Base-by-base conservation (phyloP, 2,888 invertebrate genomes). In the Monopis laevigella region DNA sequence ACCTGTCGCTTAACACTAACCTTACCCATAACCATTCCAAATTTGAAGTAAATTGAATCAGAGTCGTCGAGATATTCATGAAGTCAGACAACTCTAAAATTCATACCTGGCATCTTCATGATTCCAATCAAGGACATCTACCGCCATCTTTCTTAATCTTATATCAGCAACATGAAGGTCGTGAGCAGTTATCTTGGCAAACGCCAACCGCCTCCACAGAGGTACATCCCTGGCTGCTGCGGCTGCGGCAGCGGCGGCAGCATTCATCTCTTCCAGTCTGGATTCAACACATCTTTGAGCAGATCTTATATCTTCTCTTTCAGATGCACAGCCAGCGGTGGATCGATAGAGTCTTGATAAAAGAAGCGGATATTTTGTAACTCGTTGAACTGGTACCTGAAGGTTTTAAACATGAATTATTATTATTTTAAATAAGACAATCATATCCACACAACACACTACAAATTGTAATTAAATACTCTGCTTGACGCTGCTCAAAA, bases 331-430 rank as follows among this genome's bases (percentile, higher is more conserved):
- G 24, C 84, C 71, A 2, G 96, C 93, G 10, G 96, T 96, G 30
- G 94, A 93, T 77, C 96, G 96, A 61, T 91, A 87, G 51, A 98
- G 82, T 44, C 97, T 88, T 34, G 93, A 93, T 58, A 98, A 81
- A 50, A 98, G 84, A 54, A 98, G 83, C 32, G 97, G 97, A 82
- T 97, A 97, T 82, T 96, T 96, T 55, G 97, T 97, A 55, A 97
- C 96, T 68, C 97, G 86, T 82, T 97, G 97, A 48, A 98, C 96
- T 49, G 97, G 97, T 55, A 94, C 90, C 90, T 91, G 56, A 43
- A 58, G n/a, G 8, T 34, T 34, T 16, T 34, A 16, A 34, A 27
- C n/a, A 29, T 29, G 17, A 18, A 29, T 10, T 29, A 5, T 11
- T 12, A 4, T 6, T 11, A 29, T 10, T 29, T 11, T 11, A 5